Conservation (phyloP, 2,888 invertebrate species). For the Acleris holmiana region DNA sequence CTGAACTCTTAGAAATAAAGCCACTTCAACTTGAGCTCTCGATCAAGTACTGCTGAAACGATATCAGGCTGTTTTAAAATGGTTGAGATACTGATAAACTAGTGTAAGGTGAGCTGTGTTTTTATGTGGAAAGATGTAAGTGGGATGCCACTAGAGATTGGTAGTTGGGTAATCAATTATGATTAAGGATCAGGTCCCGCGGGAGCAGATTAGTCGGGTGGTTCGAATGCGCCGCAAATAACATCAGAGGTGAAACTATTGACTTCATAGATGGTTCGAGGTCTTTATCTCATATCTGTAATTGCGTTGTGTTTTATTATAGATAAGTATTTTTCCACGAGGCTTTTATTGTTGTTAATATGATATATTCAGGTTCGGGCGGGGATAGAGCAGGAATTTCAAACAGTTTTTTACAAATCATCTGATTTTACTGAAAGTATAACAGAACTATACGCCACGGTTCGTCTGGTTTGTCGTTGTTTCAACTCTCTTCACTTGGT, state of each 20-base stretch:
- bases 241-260: constrained; percentile 12
- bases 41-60: not conserved
- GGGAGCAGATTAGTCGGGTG: constrained; percentile 15
- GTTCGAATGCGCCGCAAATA: constrained; percentile 13
- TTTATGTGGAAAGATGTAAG: not conserved
- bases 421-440: no score
- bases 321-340: not conserved
- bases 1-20: not conserved
- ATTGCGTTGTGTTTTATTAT: not conserved
- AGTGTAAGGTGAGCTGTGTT: not conserved
- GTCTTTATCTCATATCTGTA: not conserved
- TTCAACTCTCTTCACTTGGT: no score
- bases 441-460: no score
- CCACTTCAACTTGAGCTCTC: constrained; percentile 6
- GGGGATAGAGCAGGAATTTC: no score
- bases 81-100: not conserved
- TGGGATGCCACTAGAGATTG: not conserved
- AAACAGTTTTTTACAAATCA: no score
- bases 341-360: not conserved
- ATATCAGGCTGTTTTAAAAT: not conserved
- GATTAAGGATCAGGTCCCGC: constrained; percentile 21
- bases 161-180: constrained; percentile 22
- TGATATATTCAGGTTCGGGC: not conserved
- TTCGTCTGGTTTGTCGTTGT: no score
- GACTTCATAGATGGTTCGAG: constrained; percentile 8